These are phyloP conservation scores for Sebastes vulpes DNA, from an alignment of 2,797 vertebrate genomes.

Conservation along the genomic window DNA sequence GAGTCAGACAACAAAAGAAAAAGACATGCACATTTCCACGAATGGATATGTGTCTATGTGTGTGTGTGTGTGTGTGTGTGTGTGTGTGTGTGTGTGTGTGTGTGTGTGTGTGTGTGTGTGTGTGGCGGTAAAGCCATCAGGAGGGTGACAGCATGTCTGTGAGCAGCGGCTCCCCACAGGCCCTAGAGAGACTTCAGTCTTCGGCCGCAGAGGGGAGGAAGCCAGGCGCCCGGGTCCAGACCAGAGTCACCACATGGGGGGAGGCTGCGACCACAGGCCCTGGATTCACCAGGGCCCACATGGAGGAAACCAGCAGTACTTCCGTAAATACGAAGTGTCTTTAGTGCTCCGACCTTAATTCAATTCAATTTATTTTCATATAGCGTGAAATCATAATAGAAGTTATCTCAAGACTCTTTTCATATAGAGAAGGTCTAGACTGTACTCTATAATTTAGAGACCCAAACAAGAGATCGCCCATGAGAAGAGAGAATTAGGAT, in stretches of 20 bases:
- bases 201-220: slow-evolving; percentile 22
- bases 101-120: not conserved
- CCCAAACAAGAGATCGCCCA: too few species aligned
- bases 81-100: not conserved
- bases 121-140: not conserved
- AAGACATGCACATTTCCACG: too few species aligned
- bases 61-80: too few species aligned
- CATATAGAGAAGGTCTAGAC: too few species aligned
- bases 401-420: too few species aligned
- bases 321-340: not conserved
- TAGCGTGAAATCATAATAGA: too few species aligned
- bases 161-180: slow-evolving; percentile 39
- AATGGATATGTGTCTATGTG: too few species aligned
- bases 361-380: too few species aligned
- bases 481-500: too few species aligned
- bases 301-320: not conserved
- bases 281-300: slow-evolving; percentile 26
- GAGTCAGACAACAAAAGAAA: too few species aligned
- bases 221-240: slow-evolving; percentile 37
- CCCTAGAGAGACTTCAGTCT: slow-evolving; percentile 30
- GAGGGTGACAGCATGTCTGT: slow-evolving; percentile 38
- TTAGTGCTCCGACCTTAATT: not conserved
- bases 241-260: slow-evolving; percentile 13
- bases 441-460: too few species aligned
- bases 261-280: slow-evolving; percentile 21